Evolutionary conservation across 1,140 invertebrate species (phyloP).

Genomic region (Varroa destructor): DNA sequence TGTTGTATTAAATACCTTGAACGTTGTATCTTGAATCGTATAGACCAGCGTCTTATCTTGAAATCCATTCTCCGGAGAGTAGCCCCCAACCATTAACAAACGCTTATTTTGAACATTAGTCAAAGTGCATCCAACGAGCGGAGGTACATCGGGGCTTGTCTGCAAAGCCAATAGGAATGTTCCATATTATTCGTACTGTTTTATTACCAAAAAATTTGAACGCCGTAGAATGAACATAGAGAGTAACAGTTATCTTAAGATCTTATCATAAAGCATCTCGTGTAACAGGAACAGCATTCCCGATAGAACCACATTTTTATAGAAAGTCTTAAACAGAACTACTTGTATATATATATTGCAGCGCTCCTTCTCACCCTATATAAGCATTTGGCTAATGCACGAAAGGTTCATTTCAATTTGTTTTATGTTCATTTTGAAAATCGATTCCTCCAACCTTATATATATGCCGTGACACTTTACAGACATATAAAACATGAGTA

Average conservation of each 20-base stretch:
- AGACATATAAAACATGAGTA: too few relatives aligned
- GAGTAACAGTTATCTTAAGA: too few relatives aligned
- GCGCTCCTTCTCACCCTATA: too few relatives aligned
- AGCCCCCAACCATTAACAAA: conserved; percentile 72
- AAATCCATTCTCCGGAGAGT: conserved; percentile 62
- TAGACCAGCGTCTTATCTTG: conserved; percentile 67
- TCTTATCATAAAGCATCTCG: too few relatives aligned
- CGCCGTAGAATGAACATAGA: too few relatives aligned
- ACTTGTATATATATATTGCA: too few relatives aligned
- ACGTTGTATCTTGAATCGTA: conserved; percentile 55
- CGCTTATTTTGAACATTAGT: conserved; percentile 60
- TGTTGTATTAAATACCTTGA: conserved; percentile 52
- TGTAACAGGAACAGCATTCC: too few relatives aligned
- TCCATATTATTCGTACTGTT: not conserved
- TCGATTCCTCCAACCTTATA: not conserved
- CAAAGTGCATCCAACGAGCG: conserved; percentile 71
- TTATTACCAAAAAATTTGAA: conserved; percentile 7
- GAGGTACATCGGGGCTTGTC: conserved; percentile 40
- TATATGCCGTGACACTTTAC: too few relatives aligned
- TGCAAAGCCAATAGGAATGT: conserved; percentile 12
- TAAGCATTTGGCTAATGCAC: too few relatives aligned
- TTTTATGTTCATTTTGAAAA: not conserved
- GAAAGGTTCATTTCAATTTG: not conserved
- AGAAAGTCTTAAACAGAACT: too few relatives aligned
- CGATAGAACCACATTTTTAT: too few relatives aligned